A percentile compares a stretch with the other conserved stretches of the same genome.
These are phyloP conservation scores for Micronycteris hirsuta DNA, from an alignment of 2,113 vertebrate genomes.

Conservation along the genomic window DNA sequence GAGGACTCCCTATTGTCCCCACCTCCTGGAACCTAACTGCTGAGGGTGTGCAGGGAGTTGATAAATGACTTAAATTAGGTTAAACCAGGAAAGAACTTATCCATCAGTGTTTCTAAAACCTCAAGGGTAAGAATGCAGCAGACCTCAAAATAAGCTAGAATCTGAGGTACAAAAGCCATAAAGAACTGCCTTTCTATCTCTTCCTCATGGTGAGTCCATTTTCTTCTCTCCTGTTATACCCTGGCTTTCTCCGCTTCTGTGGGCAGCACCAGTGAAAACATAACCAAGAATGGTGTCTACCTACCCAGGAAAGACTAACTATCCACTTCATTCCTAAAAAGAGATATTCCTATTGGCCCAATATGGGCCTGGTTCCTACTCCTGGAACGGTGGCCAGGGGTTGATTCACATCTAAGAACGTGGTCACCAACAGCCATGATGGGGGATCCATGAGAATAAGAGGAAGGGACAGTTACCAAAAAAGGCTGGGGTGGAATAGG, in stretches of 20 bases:
- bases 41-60: neutral
- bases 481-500: neutral
- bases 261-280: neutral
- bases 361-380: neutral
- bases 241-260: neutral
- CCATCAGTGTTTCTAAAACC: neutral
- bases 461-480: neutral
- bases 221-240: neutral
- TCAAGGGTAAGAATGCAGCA: neutral
- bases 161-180: neutral
- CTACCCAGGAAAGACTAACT: neutral
- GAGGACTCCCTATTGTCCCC: neutral
- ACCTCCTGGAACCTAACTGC: neutral
- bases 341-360: neutral
- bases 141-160: neutral
- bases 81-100: neutral
- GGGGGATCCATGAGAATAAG: accelerated
- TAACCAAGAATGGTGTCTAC: neutral
- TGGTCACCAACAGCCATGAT: neutral
- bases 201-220: neutral
- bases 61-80: neutral
- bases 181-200: neutral
- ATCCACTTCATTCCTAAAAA: neutral
- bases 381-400: neutral
- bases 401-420: neutral